Conservation (phyloP, 2,888 invertebrate genomes). For the Limnephilus auricula region DNA sequence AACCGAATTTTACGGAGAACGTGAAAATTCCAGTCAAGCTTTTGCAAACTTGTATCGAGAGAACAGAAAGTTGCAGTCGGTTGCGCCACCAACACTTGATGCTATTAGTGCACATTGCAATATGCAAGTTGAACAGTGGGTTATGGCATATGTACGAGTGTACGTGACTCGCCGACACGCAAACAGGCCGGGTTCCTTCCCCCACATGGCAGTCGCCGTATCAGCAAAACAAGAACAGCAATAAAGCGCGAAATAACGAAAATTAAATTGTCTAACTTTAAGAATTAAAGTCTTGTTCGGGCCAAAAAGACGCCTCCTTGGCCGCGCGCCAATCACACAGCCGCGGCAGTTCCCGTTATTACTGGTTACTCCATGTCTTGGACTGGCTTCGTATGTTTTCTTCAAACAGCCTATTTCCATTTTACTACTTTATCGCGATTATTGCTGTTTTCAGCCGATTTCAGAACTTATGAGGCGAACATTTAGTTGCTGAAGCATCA, state of each 20-base stretch:
- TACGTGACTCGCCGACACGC: slow-evolving; percentile 32
- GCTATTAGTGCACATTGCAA: not conserved
- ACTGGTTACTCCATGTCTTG: not conserved
- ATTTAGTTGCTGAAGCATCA: not conserved
- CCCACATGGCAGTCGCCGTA: slow-evolving; percentile 40
- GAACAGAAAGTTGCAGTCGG: slow-evolving; percentile 8
- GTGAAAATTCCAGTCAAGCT: not conserved
- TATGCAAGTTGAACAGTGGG: slow-evolving; percentile 16
- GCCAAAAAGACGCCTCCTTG: slow-evolving; percentile 66
- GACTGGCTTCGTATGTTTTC: slow-evolving; percentile 2
- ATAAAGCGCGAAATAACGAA: slow-evolving; percentile 65
- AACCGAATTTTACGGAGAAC: not conserved
- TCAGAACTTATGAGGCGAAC: not conserved
- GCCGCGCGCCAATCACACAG: slow-evolving; percentile 46
- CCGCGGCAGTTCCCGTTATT: not conserved
- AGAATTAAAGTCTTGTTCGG: slow-evolving; percentile 65
- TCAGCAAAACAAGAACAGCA: slow-evolving; percentile 63
- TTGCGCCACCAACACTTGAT: slow-evolving; percentile 8
- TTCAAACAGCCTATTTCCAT: not conserved
- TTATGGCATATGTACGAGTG: not conserved
- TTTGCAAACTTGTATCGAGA: not conserved
- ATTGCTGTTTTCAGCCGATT: too few species aligned
- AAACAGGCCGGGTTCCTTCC: slow-evolving; percentile 25
- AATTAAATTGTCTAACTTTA: slow-evolving; percentile 66
- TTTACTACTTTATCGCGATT: not conserved